Evolutionary conservation across 2,113 vertebrate genomes (phyloP).

Genomic region (Microcebus ravelobensis): DNA sequence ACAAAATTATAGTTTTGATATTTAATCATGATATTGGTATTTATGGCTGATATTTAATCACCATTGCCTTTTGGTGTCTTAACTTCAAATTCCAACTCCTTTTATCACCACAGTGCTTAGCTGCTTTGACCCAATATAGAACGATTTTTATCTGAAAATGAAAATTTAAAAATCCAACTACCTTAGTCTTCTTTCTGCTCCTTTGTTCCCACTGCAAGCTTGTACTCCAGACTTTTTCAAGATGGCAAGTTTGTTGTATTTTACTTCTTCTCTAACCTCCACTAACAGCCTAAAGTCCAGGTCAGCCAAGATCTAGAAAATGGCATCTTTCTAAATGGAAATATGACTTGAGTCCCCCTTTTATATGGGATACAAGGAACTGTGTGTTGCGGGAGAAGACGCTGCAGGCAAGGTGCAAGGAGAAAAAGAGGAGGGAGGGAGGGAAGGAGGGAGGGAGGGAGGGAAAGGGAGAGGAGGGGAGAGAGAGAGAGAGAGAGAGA

Average conservation of each 20-base stretch:
- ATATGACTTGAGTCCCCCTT: neutral
- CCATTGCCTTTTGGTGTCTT: neutral
- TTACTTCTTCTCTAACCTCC: neutral
- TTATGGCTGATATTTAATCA: neutral
- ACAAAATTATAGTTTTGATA: neutral
- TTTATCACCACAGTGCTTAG: neutral
- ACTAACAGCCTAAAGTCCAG: neutral
- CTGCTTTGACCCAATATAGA: constrained; percentile 15
- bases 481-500: neutral
- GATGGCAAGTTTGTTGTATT: neutral
- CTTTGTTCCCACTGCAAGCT: neutral
- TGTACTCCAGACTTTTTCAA: neutral
- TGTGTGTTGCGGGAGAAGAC: neutral
- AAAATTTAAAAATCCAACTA: neutral
- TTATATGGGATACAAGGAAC: constrained; percentile 12
- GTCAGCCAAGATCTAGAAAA: constrained; percentile 44
- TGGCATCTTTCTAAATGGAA: neutral
- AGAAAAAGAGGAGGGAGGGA: too few relatives aligned
- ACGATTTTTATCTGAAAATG: neutral
- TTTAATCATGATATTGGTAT: neutral
- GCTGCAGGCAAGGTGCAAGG: neutral
- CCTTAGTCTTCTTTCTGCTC: neutral
- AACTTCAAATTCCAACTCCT: neutral
- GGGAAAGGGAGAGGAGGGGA: neutral
- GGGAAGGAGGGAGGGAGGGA: neutral